Conservation (phyloP, 2,888 invertebrate genomes). For the Holacanthella duospinosa region DNA sequence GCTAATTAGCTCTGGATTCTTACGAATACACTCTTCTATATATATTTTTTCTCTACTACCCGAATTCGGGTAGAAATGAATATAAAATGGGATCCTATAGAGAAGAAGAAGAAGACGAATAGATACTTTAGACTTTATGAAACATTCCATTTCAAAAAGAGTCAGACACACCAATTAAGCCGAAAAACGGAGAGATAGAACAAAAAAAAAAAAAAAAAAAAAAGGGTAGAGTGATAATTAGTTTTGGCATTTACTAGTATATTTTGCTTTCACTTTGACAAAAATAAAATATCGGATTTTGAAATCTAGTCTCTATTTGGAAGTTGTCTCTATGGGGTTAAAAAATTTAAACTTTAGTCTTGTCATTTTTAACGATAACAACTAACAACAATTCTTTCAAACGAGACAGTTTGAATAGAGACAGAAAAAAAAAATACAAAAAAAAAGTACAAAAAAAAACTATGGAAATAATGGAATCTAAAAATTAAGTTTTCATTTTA, state of each 20-base stretch:
- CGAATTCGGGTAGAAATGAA: too few species aligned
- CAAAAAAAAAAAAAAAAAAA: neutral
- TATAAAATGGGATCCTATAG: neutral
- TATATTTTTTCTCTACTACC: too few species aligned
- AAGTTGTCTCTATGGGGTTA: too few species aligned
- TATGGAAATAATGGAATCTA: too few species aligned
- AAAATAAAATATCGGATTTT: neutral
- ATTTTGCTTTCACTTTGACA: neutral
- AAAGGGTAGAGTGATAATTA: neutral
- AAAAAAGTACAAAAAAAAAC: too few species aligned
- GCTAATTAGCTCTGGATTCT: neutral
- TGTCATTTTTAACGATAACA: neutral
- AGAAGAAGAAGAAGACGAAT: too few species aligned
- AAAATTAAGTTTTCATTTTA: too few species aligned
- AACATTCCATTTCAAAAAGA: neutral
- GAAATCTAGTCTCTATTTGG: too few species aligned
- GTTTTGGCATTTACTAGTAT: neutral
- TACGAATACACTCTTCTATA: neutral
- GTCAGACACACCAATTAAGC: neutral
- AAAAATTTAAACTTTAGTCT: too few species aligned
- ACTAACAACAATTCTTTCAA: too few species aligned
- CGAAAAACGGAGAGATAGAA: neutral
- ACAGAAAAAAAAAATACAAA: too few species aligned
- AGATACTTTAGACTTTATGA: too few species aligned
- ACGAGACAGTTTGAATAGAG: neutral